Evolutionary conservation across 2,113 vertebrate genomes (phyloP), one percentile per base, ranked within the genome.

Genomic region (Phaethornis superciliosus): DNA sequence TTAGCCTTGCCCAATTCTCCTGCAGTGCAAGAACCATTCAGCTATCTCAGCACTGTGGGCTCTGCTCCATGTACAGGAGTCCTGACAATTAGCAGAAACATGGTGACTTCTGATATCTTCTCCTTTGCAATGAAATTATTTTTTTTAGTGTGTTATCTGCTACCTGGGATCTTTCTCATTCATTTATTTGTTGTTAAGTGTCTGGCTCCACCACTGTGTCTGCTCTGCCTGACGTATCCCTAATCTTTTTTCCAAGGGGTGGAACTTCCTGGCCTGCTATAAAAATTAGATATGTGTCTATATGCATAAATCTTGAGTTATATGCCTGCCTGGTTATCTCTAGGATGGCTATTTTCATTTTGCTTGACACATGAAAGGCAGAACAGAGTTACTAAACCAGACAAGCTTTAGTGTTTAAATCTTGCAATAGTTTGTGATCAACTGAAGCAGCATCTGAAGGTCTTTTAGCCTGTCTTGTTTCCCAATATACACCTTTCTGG

Each of bases 231-330:
- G 90, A 90, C 47, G 44, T 74, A 62, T 35, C 21, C 28, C 56
- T 91, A 93, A 94, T 88, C 92, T 94, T 93, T 94, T 95, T 95
- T 96, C 92, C 64, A 1, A 93, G 80, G 80, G 93, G 68, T 83
- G 80, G 85, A 92, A 92, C 90, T 94, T 96, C 85, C 90, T 81
- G 88, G 8, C 76, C 91, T 85, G 63, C 55, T 89, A 85, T 82
- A 72, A 86, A 90, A 90, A 70, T 13, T 55, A 59, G 89, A 63
- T 95, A 70, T 37, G 24, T 65, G 77, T 54, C 51, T 78, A 14
- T 40, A 65, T 59, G 44, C 33, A 82, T 42, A 92, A 83, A 92
- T 88, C 52, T 56, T 62, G 69, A 72, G 30, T 35, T 58, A 85
- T 63, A 19, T 88, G 52, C 47, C 69, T 83, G 68, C 60, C 58